Conservation (phyloP, 2,113 vertebrate genomes). For the Corythoichthys intestinalis region DNA sequence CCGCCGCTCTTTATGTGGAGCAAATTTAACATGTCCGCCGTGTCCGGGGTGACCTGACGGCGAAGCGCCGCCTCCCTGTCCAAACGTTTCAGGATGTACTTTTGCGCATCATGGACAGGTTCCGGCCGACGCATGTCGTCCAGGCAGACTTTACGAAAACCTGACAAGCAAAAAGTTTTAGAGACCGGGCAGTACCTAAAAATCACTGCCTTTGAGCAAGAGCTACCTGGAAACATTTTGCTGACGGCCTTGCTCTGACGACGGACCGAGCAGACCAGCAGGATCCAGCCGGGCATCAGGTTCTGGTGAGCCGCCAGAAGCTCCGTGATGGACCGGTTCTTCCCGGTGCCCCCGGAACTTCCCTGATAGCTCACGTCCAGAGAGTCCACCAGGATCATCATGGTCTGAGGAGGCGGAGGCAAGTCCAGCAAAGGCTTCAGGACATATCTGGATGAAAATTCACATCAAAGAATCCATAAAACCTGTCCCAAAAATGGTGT, state of each 20-base stretch:
- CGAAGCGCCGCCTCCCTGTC: slow-evolving; percentile 72
- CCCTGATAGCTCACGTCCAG: slow-evolving; percentile 61
- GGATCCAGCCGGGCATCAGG: slow-evolving; percentile 76
- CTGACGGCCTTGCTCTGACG: slow-evolving; percentile 72
- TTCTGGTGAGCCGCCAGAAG: slow-evolving; percentile 71
- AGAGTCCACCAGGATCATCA: slow-evolving; percentile 76
- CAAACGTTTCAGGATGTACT: slow-evolving; percentile 78
- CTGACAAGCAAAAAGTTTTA: slow-evolving; percentile 48
- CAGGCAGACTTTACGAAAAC: slow-evolving; percentile 73
- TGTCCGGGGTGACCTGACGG: slow-evolving; percentile 75
- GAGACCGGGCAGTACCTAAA: no score
- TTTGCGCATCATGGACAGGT: slow-evolving; percentile 74
- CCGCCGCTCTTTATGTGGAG: slow-evolving; percentile 81
- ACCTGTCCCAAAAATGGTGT: background rate
- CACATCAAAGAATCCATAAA: background rate
- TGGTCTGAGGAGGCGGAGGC: slow-evolving; percentile 67
- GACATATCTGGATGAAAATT: slow-evolving; percentile 55
- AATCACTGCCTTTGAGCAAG: background rate
- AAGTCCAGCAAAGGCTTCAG: slow-evolving; percentile 70
- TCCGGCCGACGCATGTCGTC: slow-evolving; percentile 77
- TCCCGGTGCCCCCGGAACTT: slow-evolving; percentile 18
- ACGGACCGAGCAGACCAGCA: slow-evolving; percentile 75
- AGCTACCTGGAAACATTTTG: slow-evolving; percentile 77
- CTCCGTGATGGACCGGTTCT: slow-evolving; percentile 64
- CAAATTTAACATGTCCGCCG: slow-evolving; percentile 78